Evolutionary conservation across 2,113 vertebrate species (phyloP).

Genomic region (Nothoprocta perdicaria): DNA sequence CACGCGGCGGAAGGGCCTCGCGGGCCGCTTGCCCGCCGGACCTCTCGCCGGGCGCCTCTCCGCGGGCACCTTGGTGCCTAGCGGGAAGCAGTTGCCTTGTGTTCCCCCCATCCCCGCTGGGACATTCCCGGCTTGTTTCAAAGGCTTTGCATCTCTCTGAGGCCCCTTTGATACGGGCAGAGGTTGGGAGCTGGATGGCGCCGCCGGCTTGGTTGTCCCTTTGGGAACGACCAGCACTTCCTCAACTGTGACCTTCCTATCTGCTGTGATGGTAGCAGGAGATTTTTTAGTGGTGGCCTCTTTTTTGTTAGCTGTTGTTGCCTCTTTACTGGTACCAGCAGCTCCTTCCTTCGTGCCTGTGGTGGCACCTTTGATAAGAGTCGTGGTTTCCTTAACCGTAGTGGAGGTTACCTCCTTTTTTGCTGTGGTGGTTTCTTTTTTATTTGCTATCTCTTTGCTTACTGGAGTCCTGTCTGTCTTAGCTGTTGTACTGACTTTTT

Average conservation of each 20-base stretch:
- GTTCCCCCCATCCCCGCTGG: background rate
- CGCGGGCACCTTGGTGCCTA: background rate
- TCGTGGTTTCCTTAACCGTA: background rate
- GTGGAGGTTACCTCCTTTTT: background rate
- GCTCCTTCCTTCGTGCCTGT: background rate
- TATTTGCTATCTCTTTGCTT: background rate
- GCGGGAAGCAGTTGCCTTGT: background rate
- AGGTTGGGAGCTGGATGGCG: background rate
- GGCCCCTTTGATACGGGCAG: background rate
- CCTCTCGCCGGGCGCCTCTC: background rate
- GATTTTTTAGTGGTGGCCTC: background rate
- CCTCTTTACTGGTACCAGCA: background rate
- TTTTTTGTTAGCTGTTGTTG: slow-evolving; percentile 2
- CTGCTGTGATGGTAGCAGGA: background rate
- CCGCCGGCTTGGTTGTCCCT: slow-evolving; percentile 44
- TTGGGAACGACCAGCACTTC: slow-evolving; percentile 53
- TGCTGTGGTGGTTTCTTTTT: background rate
- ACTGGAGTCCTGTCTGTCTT: background rate
- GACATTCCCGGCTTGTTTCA: background rate
- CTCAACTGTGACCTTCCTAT: slow-evolving; percentile 51
- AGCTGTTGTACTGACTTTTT: background rate
- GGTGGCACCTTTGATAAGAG: background rate
- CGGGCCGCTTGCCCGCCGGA: background rate
- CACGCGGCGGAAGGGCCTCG: background rate
- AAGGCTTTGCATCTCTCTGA: background rate